Base-by-base conservation (phyloP, 2,113 vertebrate species). In the Passer montanus region DNA sequence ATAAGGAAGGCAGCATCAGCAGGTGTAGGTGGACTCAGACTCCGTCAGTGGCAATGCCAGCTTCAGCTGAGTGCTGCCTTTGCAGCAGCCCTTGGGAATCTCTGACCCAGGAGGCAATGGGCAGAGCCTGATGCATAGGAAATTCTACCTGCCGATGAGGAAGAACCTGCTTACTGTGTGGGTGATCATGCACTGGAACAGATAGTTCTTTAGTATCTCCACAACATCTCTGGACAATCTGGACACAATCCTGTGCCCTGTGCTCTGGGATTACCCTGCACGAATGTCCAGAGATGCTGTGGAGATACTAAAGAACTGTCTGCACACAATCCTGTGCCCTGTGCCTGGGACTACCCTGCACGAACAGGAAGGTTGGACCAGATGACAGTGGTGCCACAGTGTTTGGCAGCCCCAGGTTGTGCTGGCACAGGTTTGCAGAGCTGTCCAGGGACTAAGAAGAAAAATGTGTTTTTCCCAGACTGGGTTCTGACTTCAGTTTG, bases 21-120 rank as follows among this genome's bases (percentile, higher is more conserved):
- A 66, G 35, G 12, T 0, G 0, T 49, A 21, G 30, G 43, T 67
- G 62, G 47, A 28, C 35, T 84, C 0, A 0, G 26, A 13, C 9
- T 52, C 35, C 8, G 3, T 37, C 50, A 19, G 8, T 16, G 35
- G 13, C 59, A 83, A 6, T 1, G 7, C 46, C 64, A 60, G 33
- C 69, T 50, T 62, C 80, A 50, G 55, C 30, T 33, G 39, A 55
- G 28, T 44, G 33, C 50, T 14, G 8, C 33, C 44, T 81, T 44
- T 89, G 77, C 52, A 74, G 50, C 44, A 44, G 27, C 47, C 41
- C 47, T 53, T 1, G 0, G 55, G 70, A 35, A 22, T 55, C 63
- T 75, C 39, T 76, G 78, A 55, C 11, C 23, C n/a, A 55, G 47
- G 55, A 68, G 47, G 30, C n/a, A 62, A 8, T 0, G 2, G 35